Evolutionary conservation across 1,140 invertebrate genomes (phyloP), one percentile per base, ranked within the genome.

Genomic region (Helicoverpa zea): DNA sequence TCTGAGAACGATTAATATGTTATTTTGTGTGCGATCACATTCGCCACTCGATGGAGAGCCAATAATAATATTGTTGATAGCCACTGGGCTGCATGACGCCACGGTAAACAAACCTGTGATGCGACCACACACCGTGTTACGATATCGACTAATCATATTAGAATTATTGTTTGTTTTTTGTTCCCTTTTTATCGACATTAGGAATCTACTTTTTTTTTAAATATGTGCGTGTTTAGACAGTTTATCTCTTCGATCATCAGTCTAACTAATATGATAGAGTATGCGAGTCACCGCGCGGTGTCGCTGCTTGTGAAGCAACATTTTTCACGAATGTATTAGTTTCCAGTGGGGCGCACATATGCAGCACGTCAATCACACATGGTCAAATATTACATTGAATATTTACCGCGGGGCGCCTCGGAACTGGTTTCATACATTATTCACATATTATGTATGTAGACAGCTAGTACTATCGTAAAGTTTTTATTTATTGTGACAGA

Each of bases 1-100:
- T 79, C 76, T 49, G 64, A 30, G 76, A 79, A 79, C 52, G 52
- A 56, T 68, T 70, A 49, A 68, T 58, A 56, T 79, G 76, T 79
- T 72, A 29, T 72, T 72, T 70, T 58, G 52, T 78, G 66, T 51
- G 58, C 47, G 29, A 54, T 77, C 61, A 18, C 68, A 43, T 54
- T 66, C 61, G 75, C 75, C 35, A 63, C 18, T 63, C 73, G 16
- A 63, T 51, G 56, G 59, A 29, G 73, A 18, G 16, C 74, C 47
- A 77, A 52, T 77, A 54, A 64, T 52, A 77, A 77, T 64, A 64
- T 77, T 52, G 54, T 77, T 35, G 29, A 43, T 43, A 64, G 75
- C 49, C 23, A 43, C 18, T 47, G 54, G 18, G n/a, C 13, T 51
- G 18, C 10, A 47, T 64, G 75, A 77, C 61, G 59, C 47, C 49